phyloP scores from a whole-genome alignment of 2,888 invertebrate species.

The Thera obeliscata region DNA sequence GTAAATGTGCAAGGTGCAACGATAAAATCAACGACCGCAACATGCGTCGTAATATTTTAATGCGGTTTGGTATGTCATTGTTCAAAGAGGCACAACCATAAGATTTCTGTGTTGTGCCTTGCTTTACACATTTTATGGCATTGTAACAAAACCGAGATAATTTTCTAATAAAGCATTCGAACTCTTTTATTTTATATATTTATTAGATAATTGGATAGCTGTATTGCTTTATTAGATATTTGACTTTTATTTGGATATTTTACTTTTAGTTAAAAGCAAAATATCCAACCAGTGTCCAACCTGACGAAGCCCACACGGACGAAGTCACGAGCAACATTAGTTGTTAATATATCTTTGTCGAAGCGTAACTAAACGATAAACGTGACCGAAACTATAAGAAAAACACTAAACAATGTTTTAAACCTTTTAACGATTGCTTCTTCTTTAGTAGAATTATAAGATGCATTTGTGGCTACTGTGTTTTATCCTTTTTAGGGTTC shows the following conservation, averaged over 20 bases:
- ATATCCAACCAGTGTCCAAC: not conserved
- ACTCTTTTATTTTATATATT: not conserved
- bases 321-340: not conserved
- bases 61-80: slow-evolving; percentile 60
- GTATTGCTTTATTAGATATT: too few relatives aligned
- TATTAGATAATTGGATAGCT: too few relatives aligned
- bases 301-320: not conserved
- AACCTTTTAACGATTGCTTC: not conserved
- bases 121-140: slow-evolving; percentile 8
- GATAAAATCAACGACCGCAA: slow-evolving; percentile 47
- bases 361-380: slow-evolving; percentile 12
- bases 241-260: too few relatives aligned
- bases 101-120: slow-evolving; percentile 11
- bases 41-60: slow-evolving; percentile 50
- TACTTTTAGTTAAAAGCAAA: not conserved
- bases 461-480: too few relatives aligned
- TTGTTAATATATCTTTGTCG: slow-evolving; percentile 5
- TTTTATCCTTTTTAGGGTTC: too few relatives aligned
- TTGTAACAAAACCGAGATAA: not conserved
- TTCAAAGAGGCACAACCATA: slow-evolving; percentile 45
- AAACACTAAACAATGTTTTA: slow-evolving; percentile 12
- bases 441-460: too few relatives aligned
- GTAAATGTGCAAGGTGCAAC: slow-evolving; percentile 8
- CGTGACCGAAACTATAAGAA: slow-evolving; percentile 8
- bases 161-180: slow-evolving; percentile 6